These are phyloP conservation scores for Mesoclemmys tuberculata DNA, from an alignment of 2,113 vertebrate genomes.

Conservation along the genomic window DNA sequence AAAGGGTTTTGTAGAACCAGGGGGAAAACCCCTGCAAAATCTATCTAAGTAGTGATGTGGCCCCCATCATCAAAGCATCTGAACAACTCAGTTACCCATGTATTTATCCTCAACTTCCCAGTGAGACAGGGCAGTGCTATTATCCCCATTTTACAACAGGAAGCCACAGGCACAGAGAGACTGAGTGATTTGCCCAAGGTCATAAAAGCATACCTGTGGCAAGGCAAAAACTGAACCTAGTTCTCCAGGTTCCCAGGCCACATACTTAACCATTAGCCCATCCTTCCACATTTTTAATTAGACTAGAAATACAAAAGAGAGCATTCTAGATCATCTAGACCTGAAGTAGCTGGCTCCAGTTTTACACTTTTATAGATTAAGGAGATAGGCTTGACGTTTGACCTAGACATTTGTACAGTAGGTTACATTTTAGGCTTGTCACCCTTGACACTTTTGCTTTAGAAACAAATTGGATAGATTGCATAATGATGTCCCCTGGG, in stretches of 20 bases:
- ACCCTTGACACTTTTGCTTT: slow-evolving; percentile 14
- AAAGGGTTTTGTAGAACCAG: neutral
- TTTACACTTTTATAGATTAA: slow-evolving; percentile 11
- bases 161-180: neutral
- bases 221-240: neutral
- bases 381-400: slow-evolving; percentile 3
- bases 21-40: neutral
- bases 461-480: slow-evolving; percentile 40
- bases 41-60: too few species aligned
- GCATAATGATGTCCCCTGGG: slow-evolving; percentile 20
- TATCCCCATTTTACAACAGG: neutral
- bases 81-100: neutral
- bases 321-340: neutral
- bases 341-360: neutral
- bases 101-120: neutral
- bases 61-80: neutral
- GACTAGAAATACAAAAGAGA: neutral
- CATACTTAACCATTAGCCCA: neutral
- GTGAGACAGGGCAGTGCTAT: neutral
- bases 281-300: neutral
- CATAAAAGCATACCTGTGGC: neutral
- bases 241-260: neutral
- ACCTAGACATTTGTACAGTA: slow-evolving; percentile 38
- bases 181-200: neutral
- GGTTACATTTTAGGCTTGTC: slow-evolving; percentile 29